Evolutionary conservation across 1,140 invertebrate species (phyloP), one percentile per base, ranked within the genome.

Genomic region (Drosophila repleta): DNA sequence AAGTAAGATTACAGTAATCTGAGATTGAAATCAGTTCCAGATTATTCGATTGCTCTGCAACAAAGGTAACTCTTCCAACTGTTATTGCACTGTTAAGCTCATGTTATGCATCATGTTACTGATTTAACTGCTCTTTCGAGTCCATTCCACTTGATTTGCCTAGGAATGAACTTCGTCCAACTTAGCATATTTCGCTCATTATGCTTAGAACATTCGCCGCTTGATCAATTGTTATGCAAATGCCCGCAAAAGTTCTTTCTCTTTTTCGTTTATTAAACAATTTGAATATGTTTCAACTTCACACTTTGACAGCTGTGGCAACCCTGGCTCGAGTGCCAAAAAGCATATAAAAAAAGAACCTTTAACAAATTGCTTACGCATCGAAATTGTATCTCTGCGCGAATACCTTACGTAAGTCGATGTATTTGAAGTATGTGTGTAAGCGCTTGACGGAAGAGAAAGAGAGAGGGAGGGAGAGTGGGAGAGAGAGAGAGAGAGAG

Each of bases 341-440:
- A 35, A 35, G 11, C 8, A 8, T 1, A 35, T 11, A 35, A 35
- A 11, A 35, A 13, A 35, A 35, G 3, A 64, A 64, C 58, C 32
- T 67, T 68, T 69, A 17, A 62, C 41, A 55, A 81, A 81, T 11
- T 82, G 79, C 79, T 83, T 84, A 83, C 75, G 58, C 66, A 83
- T 68, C 65, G 11, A 66, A 62, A 82, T 58, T 51, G 24, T 58
- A 55, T 61, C 49, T 45, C 18, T 45, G 61, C 18, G 26, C 24
- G 37, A 72, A 76, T 66, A 58, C 52, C 48, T 53, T 58, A 53
- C 68, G 48, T 61, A 67, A 67, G 41, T 68, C 32, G 1, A 49
- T 18, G 20, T 61, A 55, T 70, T 24, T 43, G 32, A 41, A 18
- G 26, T 29, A 32, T 29, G n/a, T 52, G 43, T 63, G 61, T 49